Base-by-base conservation (phyloP, 2,113 vertebrate species). In the Sinosuthora webbiana region DNA sequence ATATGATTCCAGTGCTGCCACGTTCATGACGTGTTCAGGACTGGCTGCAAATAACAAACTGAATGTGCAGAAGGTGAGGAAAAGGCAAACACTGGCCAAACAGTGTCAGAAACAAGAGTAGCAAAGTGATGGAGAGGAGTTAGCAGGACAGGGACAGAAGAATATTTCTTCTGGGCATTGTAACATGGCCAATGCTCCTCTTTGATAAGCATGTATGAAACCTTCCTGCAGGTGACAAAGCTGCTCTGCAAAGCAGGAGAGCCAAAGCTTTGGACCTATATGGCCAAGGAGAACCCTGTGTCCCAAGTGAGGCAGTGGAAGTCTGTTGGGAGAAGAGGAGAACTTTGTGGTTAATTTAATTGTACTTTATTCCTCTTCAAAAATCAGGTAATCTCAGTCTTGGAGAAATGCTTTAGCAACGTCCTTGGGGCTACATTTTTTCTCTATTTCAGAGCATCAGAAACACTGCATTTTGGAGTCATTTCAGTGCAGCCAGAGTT, bases 1-100 rank as follows among this genome's bases (percentile, higher is more conserved):
- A 83, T 6, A 8, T 0, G 0, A n/a, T 57, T 60, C 25, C 28
- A 41, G 3, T 53, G 41, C 47, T 68, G n/a, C 30, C n/a, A 47
- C 18, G 37, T 39, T 91, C 11, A 2, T 5, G 33, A 42, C 42
- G 42, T 33, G 28, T 52, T 64, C 57, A 35, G 65, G 31, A 87
- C 3, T 6, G 5, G 17, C 42, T 41, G 68, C 24, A 83, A 69
- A 62, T 49, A 45, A 55, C 15, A 63, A 74, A 45, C 13, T 15
- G 30, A 75, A 64, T 35, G 13, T 31, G 33, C 39, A 69, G 37
- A 53, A 67, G 25, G n/a, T 25, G 15, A 24, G 30, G 20, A 2
- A 59, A n/a, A 55, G n/a, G 18, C 44, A 49, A 76, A 59, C 20
- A 11, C 20, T 44, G 60, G 6, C 62, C 19, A 23, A 70, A 37